Base-by-base conservation (phyloP, 2,113 vertebrate species). In the Hoplias malabaricus region DNA sequence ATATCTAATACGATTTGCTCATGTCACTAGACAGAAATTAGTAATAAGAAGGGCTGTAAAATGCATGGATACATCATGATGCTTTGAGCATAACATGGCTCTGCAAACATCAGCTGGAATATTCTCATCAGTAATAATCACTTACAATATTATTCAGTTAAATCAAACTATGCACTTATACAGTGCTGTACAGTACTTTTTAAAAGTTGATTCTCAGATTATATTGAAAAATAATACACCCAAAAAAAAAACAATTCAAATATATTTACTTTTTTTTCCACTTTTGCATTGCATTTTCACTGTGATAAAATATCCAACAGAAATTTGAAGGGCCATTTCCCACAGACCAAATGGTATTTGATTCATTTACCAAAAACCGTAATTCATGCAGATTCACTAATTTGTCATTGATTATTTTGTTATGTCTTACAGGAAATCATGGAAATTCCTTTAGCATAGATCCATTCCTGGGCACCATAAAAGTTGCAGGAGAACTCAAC, bases 371-470 rank as follows among this genome's bases (percentile, higher is more conserved):
- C n/a, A n/a, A n/a, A n/a, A n/a, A n/a, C n/a, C n/a, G n/a, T n/a
- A n/a, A 19, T 38, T 48, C 8, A 70, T 34, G 6, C 31, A 27
- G 21, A 4, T 19, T 38, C 43, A 46, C 56, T 67, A 46, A 73
- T 70, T 34, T 65, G 27, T 48, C 0, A 31, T 56, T 34, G 33
- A 23, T 73, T 40, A 16, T 36, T 40, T n/a, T 75, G 29, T 74
- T 11, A 48, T 25, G 70, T 65, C 66, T 53, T 74, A 27, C 83
- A 95, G 94, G 94, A 53, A 95, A 95, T 86, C 85, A 88, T 86
- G 93, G 91, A 82, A 92, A 94, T 86, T 84, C 89, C 65, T 95
- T 95, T 79, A 86, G 77, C 29, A 90, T 95, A 33, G 92, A 95
- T 85, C 91, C 92, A 0, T 33, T 93, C 84, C 88, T 95, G 83